Percentiles rank a stretch among this genome's conserved stretches.
Conservation (phyloP, 2,113 vertebrate genomes). For the Ascaphus truei region DNA sequence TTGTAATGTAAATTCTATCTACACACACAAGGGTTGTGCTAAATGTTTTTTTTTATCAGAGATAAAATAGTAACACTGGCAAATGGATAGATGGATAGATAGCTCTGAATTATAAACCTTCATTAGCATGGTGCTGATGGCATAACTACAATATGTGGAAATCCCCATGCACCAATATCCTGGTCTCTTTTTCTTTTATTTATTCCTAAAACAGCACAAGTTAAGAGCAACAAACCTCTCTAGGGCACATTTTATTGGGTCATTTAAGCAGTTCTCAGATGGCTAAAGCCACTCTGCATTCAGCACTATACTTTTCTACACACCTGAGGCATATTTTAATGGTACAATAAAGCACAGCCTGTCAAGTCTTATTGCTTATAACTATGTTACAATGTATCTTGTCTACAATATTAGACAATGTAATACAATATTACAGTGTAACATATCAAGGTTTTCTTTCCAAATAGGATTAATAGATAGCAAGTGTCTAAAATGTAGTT, state of each 20-base stretch:
- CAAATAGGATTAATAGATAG: conserved; percentile 14
- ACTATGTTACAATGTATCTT: conserved; percentile 25
- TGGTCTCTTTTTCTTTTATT: conserved; percentile 26
- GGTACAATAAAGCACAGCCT: conserved; percentile 29
- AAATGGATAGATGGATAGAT: neutral
- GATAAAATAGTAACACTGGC: neutral
- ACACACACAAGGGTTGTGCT: too few species aligned
- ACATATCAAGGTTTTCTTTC: neutral
- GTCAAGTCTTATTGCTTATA: conserved; percentile 33
- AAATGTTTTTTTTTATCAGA: too few species aligned
- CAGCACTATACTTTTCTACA: conserved; percentile 14
- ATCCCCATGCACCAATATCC: neutral
- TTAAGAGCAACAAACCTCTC: conserved; percentile 3
- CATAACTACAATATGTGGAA: neutral
- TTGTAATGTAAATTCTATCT: too few species aligned
- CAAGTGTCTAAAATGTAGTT: neutral
- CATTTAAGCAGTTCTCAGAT: conserved; percentile 29
- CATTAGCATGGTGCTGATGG: neutral
- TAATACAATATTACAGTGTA: conserved; percentile 2
- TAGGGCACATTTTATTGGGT: conserved; percentile 28
- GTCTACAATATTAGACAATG: conserved; percentile 17
- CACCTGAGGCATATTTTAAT: conserved; percentile 29
- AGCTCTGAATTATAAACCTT: neutral
- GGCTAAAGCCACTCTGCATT: conserved; percentile 30
- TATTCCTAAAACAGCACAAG: conserved; percentile 16